Evolutionary conservation across 2,797 vertebrate genomes (phyloP).

Genomic region (Sciurus carolinensis): DNA sequence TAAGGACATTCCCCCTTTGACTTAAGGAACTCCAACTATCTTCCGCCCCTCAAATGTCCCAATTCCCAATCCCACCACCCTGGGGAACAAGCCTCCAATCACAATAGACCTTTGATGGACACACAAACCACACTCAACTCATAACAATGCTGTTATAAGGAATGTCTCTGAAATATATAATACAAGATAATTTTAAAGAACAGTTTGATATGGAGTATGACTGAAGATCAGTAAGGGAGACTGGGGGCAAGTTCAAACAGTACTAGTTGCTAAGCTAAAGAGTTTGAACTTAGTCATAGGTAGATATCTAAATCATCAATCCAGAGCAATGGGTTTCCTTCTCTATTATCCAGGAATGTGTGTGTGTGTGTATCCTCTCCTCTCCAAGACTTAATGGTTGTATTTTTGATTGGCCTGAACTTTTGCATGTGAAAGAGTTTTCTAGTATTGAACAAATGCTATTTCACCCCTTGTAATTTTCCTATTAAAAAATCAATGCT

Average conservation of each 20-base stretch:
- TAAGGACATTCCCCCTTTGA: no score
- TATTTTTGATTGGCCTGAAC: slow-evolving; percentile 24
- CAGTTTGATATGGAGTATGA: not conserved
- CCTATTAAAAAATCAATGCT: not conserved
- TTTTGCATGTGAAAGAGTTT: slow-evolving; percentile 24
- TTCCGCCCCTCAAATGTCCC: not conserved
- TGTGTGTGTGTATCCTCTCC: not conserved
- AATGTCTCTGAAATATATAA: not conserved
- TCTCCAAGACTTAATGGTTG: not conserved
- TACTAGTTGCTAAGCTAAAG: not conserved
- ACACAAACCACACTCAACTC: not conserved
- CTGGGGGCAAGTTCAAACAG: not conserved
- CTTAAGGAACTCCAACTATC: not conserved
- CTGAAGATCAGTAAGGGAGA: not conserved
- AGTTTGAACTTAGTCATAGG: not conserved
- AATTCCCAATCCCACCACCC: not conserved
- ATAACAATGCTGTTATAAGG: not conserved
- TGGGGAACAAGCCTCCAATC: not conserved
- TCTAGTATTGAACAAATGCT: not conserved
- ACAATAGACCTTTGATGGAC: not conserved
- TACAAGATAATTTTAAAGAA: not conserved
- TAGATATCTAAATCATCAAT: not conserved
- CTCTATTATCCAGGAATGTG: not conserved
- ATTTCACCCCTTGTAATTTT: not conserved
- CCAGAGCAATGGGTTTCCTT: not conserved